Conservation (phyloP, 2,888 invertebrate genomes). For the Metalampra italica region DNA sequence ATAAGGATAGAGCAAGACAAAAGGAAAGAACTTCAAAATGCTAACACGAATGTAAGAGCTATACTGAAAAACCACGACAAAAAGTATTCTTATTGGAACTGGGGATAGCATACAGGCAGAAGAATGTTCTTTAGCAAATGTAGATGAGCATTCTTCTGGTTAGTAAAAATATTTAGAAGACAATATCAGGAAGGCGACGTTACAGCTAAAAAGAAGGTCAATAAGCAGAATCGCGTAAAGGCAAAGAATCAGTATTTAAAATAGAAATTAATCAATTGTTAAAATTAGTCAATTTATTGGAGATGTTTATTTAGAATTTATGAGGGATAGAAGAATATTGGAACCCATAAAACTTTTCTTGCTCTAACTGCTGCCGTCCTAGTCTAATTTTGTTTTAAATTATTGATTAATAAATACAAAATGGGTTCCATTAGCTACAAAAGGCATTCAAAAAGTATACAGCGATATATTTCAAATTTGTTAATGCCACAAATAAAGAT, state of each 20-base stretch:
- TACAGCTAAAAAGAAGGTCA: no score
- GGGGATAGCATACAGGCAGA: conserved; percentile 78
- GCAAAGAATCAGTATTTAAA: conserved; percentile 18
- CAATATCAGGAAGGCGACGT: not conserved
- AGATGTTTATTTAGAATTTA: not conserved
- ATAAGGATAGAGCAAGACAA: conserved; percentile 77
- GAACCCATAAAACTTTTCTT: not conserved
- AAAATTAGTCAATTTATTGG: not conserved
- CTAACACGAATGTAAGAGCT: conserved; percentile 53
- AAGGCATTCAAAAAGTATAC: conserved; percentile 70
- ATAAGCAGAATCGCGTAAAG: no score
- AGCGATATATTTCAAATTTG: conserved; percentile 60
- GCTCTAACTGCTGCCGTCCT: not conserved
- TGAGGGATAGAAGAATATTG: no score
- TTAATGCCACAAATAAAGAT: conserved; percentile 36
- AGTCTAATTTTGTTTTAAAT: not conserved
- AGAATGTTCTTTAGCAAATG: conserved; percentile 73
- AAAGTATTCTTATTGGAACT: conserved; percentile 69
- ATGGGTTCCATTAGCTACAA: conserved; percentile 7
- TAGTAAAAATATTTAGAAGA: not conserved
- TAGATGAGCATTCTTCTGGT: conserved; percentile 66
- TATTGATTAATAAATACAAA: not conserved
- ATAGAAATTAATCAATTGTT: conserved; percentile 1
- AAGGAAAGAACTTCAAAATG: conserved; percentile 58
- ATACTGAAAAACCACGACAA: conserved; percentile 62